Conservation (phyloP, 92 coral and sea anemone genomes). For the Paramuricea clavata region DNA sequence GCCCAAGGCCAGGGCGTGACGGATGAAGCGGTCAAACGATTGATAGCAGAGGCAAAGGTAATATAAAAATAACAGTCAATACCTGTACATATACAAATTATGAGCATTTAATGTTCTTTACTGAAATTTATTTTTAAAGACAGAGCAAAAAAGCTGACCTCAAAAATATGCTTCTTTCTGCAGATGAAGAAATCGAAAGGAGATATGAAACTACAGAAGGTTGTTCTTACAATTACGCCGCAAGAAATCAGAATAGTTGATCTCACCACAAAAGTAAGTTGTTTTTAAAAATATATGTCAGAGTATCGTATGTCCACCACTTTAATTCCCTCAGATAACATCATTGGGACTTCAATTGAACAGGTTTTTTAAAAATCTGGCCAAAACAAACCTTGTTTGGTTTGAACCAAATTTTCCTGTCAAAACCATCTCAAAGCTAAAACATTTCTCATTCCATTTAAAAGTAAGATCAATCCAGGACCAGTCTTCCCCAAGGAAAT, state of each 20-base stretch:
- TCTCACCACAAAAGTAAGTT: constrained; percentile 78
- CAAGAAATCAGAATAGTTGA: constrained; percentile 74
- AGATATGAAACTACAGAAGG: constrained; percentile 83
- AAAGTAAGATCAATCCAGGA: no score
- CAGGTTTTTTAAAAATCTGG: no score
- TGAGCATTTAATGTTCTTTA: no score
- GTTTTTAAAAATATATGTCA: no score
- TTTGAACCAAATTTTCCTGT: no score
- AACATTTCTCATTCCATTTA: no score
- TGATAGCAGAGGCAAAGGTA: constrained; percentile 82
- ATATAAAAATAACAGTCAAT: no score
- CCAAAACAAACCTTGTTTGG: no score
- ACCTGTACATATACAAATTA: no score
- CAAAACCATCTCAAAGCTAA: no score
- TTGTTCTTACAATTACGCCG: constrained; percentile 77
- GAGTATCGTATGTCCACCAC: no score
- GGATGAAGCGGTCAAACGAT: constrained; percentile 83
- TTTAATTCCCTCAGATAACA: background rate
- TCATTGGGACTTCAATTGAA: background rate
- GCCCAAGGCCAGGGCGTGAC: constrained; percentile 96
- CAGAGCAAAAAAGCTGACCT: background rate
- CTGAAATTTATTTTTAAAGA: background rate
- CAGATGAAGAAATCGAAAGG: constrained; percentile 59
- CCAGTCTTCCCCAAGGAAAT: no score
- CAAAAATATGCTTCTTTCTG: background rate